Conservation (phyloP, 2,113 vertebrate genomes). For the Engystomops pustulosus region DNA sequence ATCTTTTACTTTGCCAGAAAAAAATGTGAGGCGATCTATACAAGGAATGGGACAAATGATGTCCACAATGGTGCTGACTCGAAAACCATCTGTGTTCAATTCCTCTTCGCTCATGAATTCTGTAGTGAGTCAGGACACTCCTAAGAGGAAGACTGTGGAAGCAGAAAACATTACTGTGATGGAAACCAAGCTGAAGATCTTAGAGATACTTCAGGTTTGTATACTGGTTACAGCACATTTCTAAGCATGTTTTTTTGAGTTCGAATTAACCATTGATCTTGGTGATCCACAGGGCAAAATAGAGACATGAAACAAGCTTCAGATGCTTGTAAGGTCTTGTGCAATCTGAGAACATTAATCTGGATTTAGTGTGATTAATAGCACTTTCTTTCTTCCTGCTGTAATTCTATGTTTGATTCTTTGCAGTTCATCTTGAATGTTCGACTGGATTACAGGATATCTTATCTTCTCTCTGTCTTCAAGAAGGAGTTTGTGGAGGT, state of each 20-base stretch:
- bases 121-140: slow-evolving; percentile 67
- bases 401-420: not conserved
- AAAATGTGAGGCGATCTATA: slow-evolving; percentile 92
- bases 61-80: slow-evolving; percentile 96
- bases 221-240: not conserved
- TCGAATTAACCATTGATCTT: not conserved
- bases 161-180: slow-evolving; percentile 93
- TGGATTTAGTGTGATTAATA: not conserved
- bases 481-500: slow-evolving; percentile 98
- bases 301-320: not conserved
- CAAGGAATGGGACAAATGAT: slow-evolving; percentile 97
- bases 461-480: slow-evolving; percentile 94
- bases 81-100: slow-evolving; percentile 88
- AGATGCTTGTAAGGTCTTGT: not conserved
- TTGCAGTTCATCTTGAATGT: slow-evolving; percentile 95
- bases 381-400: not conserved
- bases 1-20: slow-evolving; percentile 71
- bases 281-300: not conserved
- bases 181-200: slow-evolving; percentile 97
- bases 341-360: not conserved
- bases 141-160: slow-evolving; percentile 83
- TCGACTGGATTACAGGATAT: slow-evolving; percentile 94
- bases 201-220: slow-evolving; percentile 93
- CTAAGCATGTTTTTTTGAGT: not conserved
- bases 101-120: slow-evolving; percentile 67